Percentiles rank a stretch among this genome's conserved stretches.
Evolutionary conservation across 2,888 invertebrate species (phyloP).

Genomic region (Parnassius mnemosyne): DNA sequence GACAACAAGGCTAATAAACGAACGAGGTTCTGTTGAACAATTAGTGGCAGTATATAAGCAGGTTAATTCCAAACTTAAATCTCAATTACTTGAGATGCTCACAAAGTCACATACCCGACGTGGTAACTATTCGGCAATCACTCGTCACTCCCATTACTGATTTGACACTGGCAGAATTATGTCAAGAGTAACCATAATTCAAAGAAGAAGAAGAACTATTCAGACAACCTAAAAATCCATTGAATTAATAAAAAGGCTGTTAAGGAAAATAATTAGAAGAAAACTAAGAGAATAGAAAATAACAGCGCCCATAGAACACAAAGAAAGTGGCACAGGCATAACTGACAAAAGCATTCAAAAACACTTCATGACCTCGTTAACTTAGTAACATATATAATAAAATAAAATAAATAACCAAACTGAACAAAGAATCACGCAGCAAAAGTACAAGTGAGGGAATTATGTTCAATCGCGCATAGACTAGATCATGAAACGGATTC

Average conservation of each 20-base stretch:
- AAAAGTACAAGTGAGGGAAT: constrained; percentile 16
- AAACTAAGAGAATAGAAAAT: not conserved
- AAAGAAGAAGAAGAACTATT: too few species aligned
- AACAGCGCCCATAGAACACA: constrained; percentile 2
- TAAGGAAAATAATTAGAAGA: too few species aligned
- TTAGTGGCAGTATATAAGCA: too few species aligned
- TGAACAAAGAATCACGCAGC: constrained; percentile 12
- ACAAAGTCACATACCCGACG: too few species aligned
- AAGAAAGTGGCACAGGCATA: constrained; percentile 9
- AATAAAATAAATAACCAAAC: not conserved
- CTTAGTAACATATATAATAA: not conserved
- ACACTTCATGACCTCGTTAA: constrained; percentile 3
- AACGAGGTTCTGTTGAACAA: too few species aligned
- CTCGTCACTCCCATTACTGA: too few species aligned
- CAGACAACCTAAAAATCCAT: not conserved
- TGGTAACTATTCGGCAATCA: not conserved
- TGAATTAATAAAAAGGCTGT: too few species aligned
- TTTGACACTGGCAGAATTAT: too few species aligned
- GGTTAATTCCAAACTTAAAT: too few species aligned
- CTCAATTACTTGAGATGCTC: too few species aligned
- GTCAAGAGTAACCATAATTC: too few species aligned
- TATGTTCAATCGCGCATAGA: constrained; percentile 24
- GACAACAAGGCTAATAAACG: too few species aligned
- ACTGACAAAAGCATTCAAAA: constrained; percentile 8
- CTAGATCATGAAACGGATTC: constrained; percentile 25